phyloP scores from a whole-genome alignment of 2,113 vertebrate genomes.

The Lethenteron reissneri region DNA sequence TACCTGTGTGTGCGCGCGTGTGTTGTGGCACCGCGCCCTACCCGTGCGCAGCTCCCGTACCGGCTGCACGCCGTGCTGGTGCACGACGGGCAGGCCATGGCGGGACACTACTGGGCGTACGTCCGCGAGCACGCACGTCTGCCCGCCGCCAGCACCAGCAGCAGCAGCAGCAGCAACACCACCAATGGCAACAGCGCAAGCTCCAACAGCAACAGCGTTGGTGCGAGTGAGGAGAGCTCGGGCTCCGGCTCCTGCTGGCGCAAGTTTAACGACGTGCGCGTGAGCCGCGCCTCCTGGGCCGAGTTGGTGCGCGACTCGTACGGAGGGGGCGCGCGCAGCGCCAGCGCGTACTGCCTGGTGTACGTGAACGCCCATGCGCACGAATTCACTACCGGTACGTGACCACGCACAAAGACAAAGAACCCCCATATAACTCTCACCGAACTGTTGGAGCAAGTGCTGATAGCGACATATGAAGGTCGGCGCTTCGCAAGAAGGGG shows the following conservation, averaged over 20 bases:
- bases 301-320: conserved; percentile 74
- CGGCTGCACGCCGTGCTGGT: conserved; percentile 69
- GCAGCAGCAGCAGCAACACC: conserved; percentile 39
- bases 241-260: conserved; percentile 29
- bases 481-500: too few relatives aligned
- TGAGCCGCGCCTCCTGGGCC: conserved; percentile 72
- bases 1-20: too few relatives aligned
- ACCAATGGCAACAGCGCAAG: too few relatives aligned
- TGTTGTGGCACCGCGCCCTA: too few relatives aligned
- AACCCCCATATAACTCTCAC: too few relatives aligned
- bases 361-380: conserved; percentile 51
- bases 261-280: conserved; percentile 71
- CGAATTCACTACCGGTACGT: conserved; percentile 31
- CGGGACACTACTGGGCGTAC: conserved; percentile 96
- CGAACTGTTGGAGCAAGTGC: too few relatives aligned
- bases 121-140: conserved; percentile 15
- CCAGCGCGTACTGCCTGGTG: conserved; percentile 92
- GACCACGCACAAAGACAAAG: too few relatives aligned
- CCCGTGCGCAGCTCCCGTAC: conserved; percentile 49
- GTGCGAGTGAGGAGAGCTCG: not conserved
- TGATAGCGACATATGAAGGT: too few relatives aligned
- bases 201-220: not conserved
- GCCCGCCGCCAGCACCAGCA: conserved; percentile 16
- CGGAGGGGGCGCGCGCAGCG: conserved; percentile 51
- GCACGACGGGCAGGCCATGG: conserved; percentile 78